Base-by-base conservation (phyloP, 2,888 invertebrate species). In the Stegophylla sp. region DNA sequence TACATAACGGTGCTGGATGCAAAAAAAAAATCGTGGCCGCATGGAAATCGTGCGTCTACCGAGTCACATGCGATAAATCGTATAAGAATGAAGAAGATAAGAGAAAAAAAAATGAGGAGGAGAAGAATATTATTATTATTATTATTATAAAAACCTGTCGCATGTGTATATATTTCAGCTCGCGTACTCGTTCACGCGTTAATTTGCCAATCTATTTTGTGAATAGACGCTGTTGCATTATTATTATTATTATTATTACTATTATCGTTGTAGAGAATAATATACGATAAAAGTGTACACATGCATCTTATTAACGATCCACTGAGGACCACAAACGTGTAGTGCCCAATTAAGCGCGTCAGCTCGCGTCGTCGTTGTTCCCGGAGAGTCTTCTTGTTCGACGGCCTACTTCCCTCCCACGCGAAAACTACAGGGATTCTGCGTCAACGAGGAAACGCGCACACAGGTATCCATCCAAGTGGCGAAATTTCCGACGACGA, bases 101-200 rank as follows among this genome's bases (percentile, higher is more conserved):
- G 17, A 56, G n/a, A 28, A 77, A 59, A 76, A 45, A 56, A 43
- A 67, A 56, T 28, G 13, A n/a, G 10, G 34, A 13, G n/a, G n/a
- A 41, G 34, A 56, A 41, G 71, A 53, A 69, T 48, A 69, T 20
- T n/a, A 71, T 10, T 9, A 51, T 5, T n/a, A 51, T 51, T 51
- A 56, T 56, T 71, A 51, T 34, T 20, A 53, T 9, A 53, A 56
- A 72, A 59, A 79, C 61, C 69, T 48, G 69, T 79, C 69, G 69
- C 79, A 59, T 48, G 59, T 56, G 20, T 67, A 59, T 56, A 28
- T 67, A 59, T 67, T 67, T 66, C 76, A 43, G 45, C 15, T 59
- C 59, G 73, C 74, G 79, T 61, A 69, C 69, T 79, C 59, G 79
- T 79, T 79, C 79, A 79, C 79, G 79, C 79, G 67, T 71, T 79